phyloP scores from a whole-genome alignment of 2,888 invertebrate species.

The Catocala nupta region DNA sequence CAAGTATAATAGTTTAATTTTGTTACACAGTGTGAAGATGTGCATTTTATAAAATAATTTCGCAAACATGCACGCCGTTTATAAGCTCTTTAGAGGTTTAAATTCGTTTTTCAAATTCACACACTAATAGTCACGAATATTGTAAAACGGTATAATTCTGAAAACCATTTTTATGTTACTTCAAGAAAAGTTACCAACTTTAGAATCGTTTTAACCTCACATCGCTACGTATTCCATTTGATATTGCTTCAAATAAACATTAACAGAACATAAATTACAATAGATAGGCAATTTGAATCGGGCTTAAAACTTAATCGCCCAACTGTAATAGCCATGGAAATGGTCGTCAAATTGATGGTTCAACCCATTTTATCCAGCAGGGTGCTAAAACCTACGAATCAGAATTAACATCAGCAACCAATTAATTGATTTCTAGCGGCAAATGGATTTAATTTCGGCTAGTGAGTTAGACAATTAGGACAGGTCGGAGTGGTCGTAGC shows the following conservation, averaged over 20 bases:
- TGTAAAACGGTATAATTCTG: no score
- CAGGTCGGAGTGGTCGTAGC: slow-evolving; percentile 13
- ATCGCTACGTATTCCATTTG: neutral
- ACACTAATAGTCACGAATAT: no score
- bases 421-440: slow-evolving; percentile 39
- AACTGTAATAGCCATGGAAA: slow-evolving; percentile 33
- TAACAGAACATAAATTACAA: slow-evolving; percentile 9
- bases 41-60: no score
- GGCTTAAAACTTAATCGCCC: slow-evolving; percentile 32
- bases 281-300: slow-evolving; percentile 14
- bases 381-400: slow-evolving; percentile 30
- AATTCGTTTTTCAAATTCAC: no score
- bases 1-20: no score
- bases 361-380: slow-evolving; percentile 26
- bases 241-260: neutral
- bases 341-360: slow-evolving; percentile 34
- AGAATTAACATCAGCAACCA: slow-evolving; percentile 45
- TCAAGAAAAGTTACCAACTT: no score
- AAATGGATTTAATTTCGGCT: slow-evolving; percentile 29
- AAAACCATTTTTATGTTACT: no score
- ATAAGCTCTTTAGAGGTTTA: no score
- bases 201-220: no score
- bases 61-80: no score
- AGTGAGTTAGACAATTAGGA: slow-evolving; percentile 37
- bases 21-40: no score